Conservation (phyloP, 2,888 invertebrate species). For the Autographa gamma region DNA sequence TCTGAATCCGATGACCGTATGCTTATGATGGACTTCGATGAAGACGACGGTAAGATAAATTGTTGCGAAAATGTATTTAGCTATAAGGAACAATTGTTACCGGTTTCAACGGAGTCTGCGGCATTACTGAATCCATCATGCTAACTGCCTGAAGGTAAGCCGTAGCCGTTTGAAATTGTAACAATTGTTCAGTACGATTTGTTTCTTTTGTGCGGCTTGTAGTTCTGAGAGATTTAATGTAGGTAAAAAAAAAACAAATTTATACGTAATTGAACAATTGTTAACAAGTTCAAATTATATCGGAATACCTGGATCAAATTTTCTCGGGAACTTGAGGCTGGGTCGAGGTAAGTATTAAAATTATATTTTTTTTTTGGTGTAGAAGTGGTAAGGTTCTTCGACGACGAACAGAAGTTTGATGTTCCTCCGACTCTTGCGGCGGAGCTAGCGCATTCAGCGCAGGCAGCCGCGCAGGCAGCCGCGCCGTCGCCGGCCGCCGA, state of each 20-base stretch:
- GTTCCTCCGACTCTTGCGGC: constrained; percentile 11
- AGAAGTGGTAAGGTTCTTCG: constrained; percentile 75
- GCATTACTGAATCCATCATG: constrained; percentile 16
- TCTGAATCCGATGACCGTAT: constrained; percentile 83
- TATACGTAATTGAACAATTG: constrained; percentile 70
- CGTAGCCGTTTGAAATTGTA: constrained; percentile 69
- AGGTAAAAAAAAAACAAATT: not conserved
- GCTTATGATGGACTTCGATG: constrained; percentile 86
- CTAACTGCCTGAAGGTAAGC: constrained; percentile 64
- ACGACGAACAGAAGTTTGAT: constrained; percentile 55
- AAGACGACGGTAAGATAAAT: constrained; percentile 78
- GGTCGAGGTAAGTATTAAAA: constrained; percentile 55
- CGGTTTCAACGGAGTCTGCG: constrained; percentile 55
- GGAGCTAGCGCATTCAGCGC: not conserved
- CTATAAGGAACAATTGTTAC: constrained; percentile 70
- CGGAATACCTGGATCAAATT: constrained; percentile 52
- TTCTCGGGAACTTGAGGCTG: constrained; percentile 59
- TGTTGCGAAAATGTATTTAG: not conserved
- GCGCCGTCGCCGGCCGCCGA: constrained; percentile 22
- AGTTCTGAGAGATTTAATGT: constrained; percentile 51
- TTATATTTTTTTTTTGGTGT: constrained; percentile 58
- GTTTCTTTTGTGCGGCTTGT: constrained; percentile 14
- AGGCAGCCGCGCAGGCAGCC: constrained; percentile 18
- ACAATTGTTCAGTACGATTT: constrained; percentile 70
- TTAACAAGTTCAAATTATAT: constrained; percentile 59